Conservation (phyloP, 2,797 vertebrate genomes). For the Bradypodion ventrale region DNA sequence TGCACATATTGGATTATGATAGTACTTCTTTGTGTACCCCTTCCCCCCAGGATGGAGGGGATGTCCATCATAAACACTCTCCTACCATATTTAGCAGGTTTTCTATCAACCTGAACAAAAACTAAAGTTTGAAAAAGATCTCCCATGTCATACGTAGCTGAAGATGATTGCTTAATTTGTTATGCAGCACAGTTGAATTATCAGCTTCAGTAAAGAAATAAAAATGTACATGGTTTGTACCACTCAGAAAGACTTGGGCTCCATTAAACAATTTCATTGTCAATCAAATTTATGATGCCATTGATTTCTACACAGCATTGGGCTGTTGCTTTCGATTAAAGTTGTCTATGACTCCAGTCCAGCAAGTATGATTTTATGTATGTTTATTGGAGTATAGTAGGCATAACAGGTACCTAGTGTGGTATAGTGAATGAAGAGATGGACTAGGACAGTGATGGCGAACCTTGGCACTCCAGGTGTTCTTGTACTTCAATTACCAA, state of each 20-base stretch:
- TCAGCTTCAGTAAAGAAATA: not conserved
- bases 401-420: too few relatives aligned
- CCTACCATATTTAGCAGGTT: not conserved
- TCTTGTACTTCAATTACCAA: too few relatives aligned
- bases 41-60: not conserved
- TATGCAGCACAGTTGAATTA: not conserved
- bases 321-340: not conserved
- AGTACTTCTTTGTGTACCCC: too few relatives aligned
- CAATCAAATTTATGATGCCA: not conserved
- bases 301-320: not conserved
- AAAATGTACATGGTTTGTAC: not conserved
- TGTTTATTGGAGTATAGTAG: not conserved
- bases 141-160: not conserved
- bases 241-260: not conserved
- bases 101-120: not conserved
- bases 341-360: not conserved
- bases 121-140: not conserved
- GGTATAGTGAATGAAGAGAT: too few relatives aligned
- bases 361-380: not conserved
- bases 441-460: too few relatives aligned
- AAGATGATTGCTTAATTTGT: not conserved
- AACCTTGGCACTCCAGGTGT: too few relatives aligned
- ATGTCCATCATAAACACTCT: not conserved
- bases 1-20: too few relatives aligned
- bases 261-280: not conserved